Evolutionary conservation across 2,888 invertebrate genomes (phyloP).

Genomic region (Leptopterna dolabrata): DNA sequence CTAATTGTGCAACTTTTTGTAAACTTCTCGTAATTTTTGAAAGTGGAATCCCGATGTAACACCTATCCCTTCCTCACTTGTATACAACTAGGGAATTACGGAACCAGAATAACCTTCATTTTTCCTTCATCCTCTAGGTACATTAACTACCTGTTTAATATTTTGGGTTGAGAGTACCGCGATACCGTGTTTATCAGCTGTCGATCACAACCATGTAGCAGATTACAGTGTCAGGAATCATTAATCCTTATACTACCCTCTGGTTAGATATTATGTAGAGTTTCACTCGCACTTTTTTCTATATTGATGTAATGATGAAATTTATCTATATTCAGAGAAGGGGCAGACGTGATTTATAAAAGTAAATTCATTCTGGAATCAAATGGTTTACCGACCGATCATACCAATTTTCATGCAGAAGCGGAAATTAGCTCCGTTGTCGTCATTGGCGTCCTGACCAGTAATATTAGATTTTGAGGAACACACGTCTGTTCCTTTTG

Average conservation of each 20-base stretch:
- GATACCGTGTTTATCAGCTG: neutral
- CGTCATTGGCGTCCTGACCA: neutral
- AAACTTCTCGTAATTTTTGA: too few relatives aligned
- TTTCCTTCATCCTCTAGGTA: neutral
- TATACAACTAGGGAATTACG: too few relatives aligned
- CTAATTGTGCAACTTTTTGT: too few relatives aligned
- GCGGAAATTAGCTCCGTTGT: neutral
- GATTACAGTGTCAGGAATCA: too few relatives aligned
- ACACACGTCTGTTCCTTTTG: neutral
- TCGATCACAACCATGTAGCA: neutral
- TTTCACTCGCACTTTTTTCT: neutral
- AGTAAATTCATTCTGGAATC: neutral
- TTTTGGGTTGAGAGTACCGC: neutral
- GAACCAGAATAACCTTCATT: neutral
- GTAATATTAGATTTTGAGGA: too few relatives aligned
- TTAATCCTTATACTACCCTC: neutral
- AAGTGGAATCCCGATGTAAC: too few relatives aligned
- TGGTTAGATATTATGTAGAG: neutral
- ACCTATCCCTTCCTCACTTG: too few relatives aligned
- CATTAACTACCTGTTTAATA: neutral
- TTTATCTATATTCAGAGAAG: too few relatives aligned
- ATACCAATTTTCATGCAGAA: too few relatives aligned
- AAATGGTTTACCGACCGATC: too few relatives aligned
- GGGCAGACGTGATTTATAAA: neutral
- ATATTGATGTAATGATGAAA: neutral